Conservation (phyloP, 2,888 invertebrate genomes). For the Drosophila formosana region DNA sequence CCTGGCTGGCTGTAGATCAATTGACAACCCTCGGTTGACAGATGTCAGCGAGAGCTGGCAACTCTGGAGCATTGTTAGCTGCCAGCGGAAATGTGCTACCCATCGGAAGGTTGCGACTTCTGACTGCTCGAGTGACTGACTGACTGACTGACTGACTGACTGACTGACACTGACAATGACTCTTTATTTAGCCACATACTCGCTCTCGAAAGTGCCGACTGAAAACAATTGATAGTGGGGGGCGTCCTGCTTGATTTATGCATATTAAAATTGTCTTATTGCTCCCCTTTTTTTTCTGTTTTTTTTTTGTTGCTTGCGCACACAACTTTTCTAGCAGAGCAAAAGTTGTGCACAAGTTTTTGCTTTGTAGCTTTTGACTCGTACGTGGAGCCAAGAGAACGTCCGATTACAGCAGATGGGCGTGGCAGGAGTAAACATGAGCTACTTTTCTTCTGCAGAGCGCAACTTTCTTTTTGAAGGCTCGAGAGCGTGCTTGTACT, state of each 20-base stretch:
- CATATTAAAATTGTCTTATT: slow-evolving; percentile 73
- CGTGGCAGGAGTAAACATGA: slow-evolving; percentile 47
- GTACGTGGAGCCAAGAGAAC: slow-evolving; percentile 34
- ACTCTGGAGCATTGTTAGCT: slow-evolving; percentile 43
- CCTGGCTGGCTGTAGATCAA: slow-evolving; percentile 21
- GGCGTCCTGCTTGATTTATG: slow-evolving; percentile 64
- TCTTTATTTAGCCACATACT: slow-evolving; percentile 9
- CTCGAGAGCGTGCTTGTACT: slow-evolving; percentile 14
- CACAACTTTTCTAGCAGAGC: slow-evolving; percentile 3
- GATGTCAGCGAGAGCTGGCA: slow-evolving; percentile 30
- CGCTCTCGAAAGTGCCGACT: slow-evolving; percentile 5
- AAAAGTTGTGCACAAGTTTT: slow-evolving; percentile 61
- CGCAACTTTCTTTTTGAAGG: slow-evolving; percentile 67
- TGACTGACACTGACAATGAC: slow-evolving; percentile 8
- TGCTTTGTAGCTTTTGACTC: slow-evolving; percentile 38
- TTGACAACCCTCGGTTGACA: slow-evolving; percentile 37
- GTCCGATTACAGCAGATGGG: slow-evolving; percentile 67
- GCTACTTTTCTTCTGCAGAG: slow-evolving; percentile 5
- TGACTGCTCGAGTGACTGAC: slow-evolving; percentile 18
- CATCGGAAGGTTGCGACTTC: slow-evolving; percentile 49
- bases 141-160: slow-evolving; percentile 19
- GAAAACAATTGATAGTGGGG: slow-evolving; percentile 29
- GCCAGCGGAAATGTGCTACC: slow-evolving; percentile 36
- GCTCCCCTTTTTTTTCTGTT: slow-evolving; percentile 7
- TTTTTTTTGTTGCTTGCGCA: slow-evolving; percentile 3